phyloP scores from a whole-genome alignment of 2,797 vertebrate genomes.

The Sebastes vulpes region DNA sequence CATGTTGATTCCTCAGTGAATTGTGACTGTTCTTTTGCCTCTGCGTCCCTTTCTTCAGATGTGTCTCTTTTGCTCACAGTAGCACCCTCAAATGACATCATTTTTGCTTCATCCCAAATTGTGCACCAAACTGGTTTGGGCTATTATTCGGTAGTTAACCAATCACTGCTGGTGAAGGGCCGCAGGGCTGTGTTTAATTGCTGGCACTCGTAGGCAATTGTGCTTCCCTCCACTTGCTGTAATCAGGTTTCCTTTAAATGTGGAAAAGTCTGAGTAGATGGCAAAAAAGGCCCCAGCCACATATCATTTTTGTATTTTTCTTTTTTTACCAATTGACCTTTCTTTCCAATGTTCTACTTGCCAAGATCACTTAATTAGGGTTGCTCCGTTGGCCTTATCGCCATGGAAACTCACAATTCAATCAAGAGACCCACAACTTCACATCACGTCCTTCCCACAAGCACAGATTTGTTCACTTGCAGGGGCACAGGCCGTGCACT shows the following conservation, averaged over 20 bases:
- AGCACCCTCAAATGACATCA: background rate
- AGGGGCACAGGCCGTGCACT: background rate
- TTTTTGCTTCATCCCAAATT: background rate
- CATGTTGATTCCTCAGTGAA: slow-evolving; percentile 31
- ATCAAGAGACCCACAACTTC: background rate
- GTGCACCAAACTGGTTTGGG: background rate
- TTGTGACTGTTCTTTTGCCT: slow-evolving; percentile 20
- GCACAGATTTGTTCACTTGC: background rate
- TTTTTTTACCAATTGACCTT: slow-evolving; percentile 30
- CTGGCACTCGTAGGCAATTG: slow-evolving; percentile 11
- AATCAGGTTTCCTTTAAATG: slow-evolving; percentile 56
- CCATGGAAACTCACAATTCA: slow-evolving; percentile 15
- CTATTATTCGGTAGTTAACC: slow-evolving; percentile 21
- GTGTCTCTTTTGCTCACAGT: background rate
- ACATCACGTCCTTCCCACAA: background rate
- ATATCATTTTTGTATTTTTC: background rate
- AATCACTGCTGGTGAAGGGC: slow-evolving; percentile 6
- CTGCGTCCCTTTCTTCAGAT: background rate
- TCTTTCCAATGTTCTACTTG: background rate
- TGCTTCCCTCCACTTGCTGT: slow-evolving; percentile 23
- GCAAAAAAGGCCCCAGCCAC: slow-evolving; percentile 32
- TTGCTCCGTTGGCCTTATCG: background rate
- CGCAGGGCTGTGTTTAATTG: slow-evolving; percentile 33
- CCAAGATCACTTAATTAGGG: slow-evolving; percentile 11
- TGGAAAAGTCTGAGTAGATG: slow-evolving; percentile 62